Evolutionary conservation across 2,797 vertebrate genomes (phyloP), one percentile per base, ranked within the genome.

Genomic region (Lepidocolaptes lacrymiger): DNA sequence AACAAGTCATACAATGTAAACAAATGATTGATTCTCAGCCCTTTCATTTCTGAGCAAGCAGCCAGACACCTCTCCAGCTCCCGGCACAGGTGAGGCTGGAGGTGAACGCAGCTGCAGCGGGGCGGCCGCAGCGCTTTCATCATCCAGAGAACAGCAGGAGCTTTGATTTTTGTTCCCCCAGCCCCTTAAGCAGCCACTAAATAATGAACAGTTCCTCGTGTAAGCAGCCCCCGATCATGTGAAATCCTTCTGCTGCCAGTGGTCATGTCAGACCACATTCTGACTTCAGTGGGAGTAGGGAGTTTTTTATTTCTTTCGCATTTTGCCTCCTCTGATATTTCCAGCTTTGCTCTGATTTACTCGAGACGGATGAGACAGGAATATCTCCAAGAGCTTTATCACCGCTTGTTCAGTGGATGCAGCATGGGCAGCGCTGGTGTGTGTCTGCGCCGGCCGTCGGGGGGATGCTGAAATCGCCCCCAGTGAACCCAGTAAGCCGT

Each of bases 401-500:
- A 58, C 46, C 41, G 48, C 89, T 93, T 63, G 74, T 91, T 88
- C 91, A 91, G 95, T 27, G 18, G 94, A 81, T 32, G 96, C 83
- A 94, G 91, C 94, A 97, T 91, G 75, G 95, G 74, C 93, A 90
- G 96, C 54, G 9, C 51, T 88, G 92, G 92, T 82, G 95, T 97
- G 95, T 97, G 95, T 96, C 97, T 64, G 77, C 71, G 39, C 74
- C 39, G 51, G 75, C 39, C 5, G 59, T 54, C 37, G 61, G 26
- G 88, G 49, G 94, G 94, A 88, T 95, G 94, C 93, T 96, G 94
- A 49, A 64, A 86, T 76, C 36, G 7, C 92, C 95, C 96, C 97
- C 96, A 15, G 67, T 55, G 96, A 93, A 97, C 96, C 96, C 96
- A 97, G 94, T 96, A 95, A 96, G 87, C 95, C 86, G 39, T 12